Conservation (phyloP, 2,888 invertebrate genomes). For the Ochropacha duplaris region DNA sequence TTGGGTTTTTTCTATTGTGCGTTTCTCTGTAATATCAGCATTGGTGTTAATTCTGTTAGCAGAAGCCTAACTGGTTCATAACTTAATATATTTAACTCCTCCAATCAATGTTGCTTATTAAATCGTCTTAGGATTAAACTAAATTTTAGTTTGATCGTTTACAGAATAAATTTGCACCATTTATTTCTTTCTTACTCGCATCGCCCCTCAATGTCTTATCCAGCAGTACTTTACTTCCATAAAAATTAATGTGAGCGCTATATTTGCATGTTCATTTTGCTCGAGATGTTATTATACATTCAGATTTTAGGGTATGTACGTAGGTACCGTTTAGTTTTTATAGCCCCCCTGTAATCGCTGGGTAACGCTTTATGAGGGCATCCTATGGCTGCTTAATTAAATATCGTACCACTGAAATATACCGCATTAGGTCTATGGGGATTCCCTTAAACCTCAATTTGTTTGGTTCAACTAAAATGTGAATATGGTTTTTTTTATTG, state of each 20-base stretch:
- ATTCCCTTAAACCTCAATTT: background rate
- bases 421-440: background rate
- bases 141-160: no score
- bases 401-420: constrained; percentile 20
- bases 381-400: constrained; percentile 41
- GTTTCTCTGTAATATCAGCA: no score
- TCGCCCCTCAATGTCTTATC: constrained; percentile 30
- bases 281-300: constrained; percentile 75
- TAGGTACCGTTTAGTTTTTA: constrained; percentile 67
- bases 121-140: no score
- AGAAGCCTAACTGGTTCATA: no score
- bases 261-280: constrained; percentile 72
- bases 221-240: constrained; percentile 34
- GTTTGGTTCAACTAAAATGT: background rate
- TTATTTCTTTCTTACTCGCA: no score
- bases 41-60: no score
- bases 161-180: no score
- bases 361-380: constrained; percentile 37
- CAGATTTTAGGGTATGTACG: constrained; percentile 64
- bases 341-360: constrained; percentile 38
- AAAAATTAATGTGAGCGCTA: constrained; percentile 61
- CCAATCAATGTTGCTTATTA: no score
- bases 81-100: no score
- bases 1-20: no score
- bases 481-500: no score